Evolutionary conservation across 1,140 invertebrate species (phyloP), one percentile per base, ranked within the genome.

Genomic region (Drosophila hydei): DNA sequence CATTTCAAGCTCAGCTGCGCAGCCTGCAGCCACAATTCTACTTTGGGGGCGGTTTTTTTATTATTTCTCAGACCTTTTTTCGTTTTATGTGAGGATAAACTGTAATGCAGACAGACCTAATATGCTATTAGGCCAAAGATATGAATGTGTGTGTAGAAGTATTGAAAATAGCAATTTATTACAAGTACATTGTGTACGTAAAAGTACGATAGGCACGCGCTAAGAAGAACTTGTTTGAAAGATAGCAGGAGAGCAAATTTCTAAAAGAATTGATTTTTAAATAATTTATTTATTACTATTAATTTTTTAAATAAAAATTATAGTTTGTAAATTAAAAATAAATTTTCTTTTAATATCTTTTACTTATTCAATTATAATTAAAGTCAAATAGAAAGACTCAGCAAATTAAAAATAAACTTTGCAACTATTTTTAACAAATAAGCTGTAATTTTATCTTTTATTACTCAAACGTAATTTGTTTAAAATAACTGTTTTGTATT

Each of bases 1-100:
- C 42, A 68, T 61, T 72, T 67, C 56, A 58, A 51, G 64, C 71
- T 74, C 45, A 62, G 36, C 38, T 70, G 71, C 43, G 16, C 54
- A 40, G 54, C 45, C 63, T 48, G 16, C 27, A 59, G 63, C n/a
- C 6, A 50, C 23, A 16, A 16, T 30, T 30, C 25, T 12, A 12
- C 19, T n/a, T n/a, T 18, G 45, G 51, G 51, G 19, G 16, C 47
- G 25, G 8, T 27, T 50, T 30, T 25, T 48, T 27, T 47, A 6
- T 14, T 16, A 40, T 56, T 40, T 55, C 5, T 2, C 21, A 55
- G n/a, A 27, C 23, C 23, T 14, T 43, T 43, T 27, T 43, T 25
- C 38, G 38, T 14, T 43, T 51, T 18, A 30, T 6, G 23, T 18
- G 25, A 14, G 25, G 4, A 23, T 51, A 51, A 30, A 16, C 48